Base-by-base conservation (phyloP, 2,113 vertebrate genomes). In the Gadus macrocephalus region DNA sequence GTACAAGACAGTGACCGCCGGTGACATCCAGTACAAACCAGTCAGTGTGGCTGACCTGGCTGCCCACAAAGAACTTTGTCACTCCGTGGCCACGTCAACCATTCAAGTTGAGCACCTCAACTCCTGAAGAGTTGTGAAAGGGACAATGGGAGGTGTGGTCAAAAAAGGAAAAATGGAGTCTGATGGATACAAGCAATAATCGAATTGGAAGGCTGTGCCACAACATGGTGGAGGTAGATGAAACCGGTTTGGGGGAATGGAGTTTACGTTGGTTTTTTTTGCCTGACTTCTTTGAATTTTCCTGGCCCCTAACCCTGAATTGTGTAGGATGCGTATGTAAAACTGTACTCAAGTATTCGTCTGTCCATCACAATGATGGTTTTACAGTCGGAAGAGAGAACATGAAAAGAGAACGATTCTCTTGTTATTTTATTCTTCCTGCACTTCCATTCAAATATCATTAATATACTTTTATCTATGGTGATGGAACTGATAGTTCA, bases 61-160 rank as follows among this genome's bases (percentile, higher is more conserved):
- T 67, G 91, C 96, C 79, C 95, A 97, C 89, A 98, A 98, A 90
- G 95, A 99, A 94, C 93, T 98, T 86, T 99, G 96, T 90, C 94
- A 98, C 88, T 96, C 96, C 72, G 96, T 98, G 88, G 94, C 95
- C 85, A 93, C 97, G 83, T 96, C 95, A 86, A 81, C 90, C 68
- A 92, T 93, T 73, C 91, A 92, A 87, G 92, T 92, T 79, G 90
- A 92, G 69, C 92, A 92, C 65, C 89, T 93, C 56, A 92, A 88
- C 87, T 89, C 90, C 17, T 91, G 90, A 81, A 85, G 5, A 70
- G 62, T 19, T 53, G 53, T 67, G 14, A 67, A 16, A 75, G 25
- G 9, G 58, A 55, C 7, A 67, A 72, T 70, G 60, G 66, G 69
- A 62, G 25, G 42, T 56, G 15, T 62, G 38, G 55, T 58, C 55